These are phyloP conservation scores for Panagrolaimus sp. DNA, from an alignment of 1,140 invertebrate species.

Conservation along the genomic window DNA sequence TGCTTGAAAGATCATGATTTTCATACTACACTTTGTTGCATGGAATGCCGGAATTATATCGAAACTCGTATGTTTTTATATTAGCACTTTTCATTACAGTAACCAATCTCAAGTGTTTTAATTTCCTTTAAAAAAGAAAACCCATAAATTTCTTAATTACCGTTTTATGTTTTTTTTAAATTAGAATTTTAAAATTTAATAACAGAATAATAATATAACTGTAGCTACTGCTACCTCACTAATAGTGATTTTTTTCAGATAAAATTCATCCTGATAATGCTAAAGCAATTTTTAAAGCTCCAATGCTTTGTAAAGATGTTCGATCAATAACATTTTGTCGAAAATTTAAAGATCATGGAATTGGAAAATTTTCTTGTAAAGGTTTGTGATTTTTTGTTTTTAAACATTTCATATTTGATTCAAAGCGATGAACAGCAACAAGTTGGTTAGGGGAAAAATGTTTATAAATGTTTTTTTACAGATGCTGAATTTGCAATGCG, in stretches of 20 bases:
- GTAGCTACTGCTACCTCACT: no score
- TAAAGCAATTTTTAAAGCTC: slow-evolving; percentile 29
- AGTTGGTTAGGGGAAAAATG: background rate
- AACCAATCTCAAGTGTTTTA: no score
- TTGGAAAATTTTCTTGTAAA: slow-evolving; percentile 31
- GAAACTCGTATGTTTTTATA: slow-evolving; percentile 17
- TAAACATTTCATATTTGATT: no score
- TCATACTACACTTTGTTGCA: slow-evolving; percentile 33
- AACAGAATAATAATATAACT: no score
- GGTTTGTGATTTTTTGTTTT: background rate
- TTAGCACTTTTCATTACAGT: no score
- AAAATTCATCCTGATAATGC: slow-evolving; percentile 36
- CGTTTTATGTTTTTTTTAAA: no score
- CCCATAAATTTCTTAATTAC: no score
- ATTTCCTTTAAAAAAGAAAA: no score
- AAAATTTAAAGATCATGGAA: slow-evolving; percentile 31
- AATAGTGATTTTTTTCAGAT: slow-evolving; percentile 16
- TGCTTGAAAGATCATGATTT: slow-evolving; percentile 38
- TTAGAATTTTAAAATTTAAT: no score
- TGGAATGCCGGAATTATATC: slow-evolving; percentile 36
- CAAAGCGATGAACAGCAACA: no score
- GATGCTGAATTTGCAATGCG: slow-evolving; percentile 38
- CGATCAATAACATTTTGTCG: slow-evolving; percentile 33
- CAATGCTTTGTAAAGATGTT: slow-evolving; percentile 12
- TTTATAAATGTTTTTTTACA: slow-evolving; percentile 11